Evolutionary conservation across 2,797 vertebrate genomes (phyloP).

Genomic region (Danio tinwini): DNA sequence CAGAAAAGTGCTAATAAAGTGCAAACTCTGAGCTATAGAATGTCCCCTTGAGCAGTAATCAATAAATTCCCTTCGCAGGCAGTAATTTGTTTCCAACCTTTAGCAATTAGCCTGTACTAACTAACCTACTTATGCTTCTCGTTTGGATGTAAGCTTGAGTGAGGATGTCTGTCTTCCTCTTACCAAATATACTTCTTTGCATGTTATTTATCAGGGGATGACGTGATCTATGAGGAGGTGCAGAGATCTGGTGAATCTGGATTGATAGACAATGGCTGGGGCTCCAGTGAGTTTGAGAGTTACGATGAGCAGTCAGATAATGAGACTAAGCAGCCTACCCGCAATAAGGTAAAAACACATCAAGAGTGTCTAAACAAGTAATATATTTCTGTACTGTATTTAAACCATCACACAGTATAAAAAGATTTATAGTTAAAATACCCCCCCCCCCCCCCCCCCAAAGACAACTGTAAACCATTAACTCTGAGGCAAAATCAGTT

Average conservation of each 20-base stretch:
- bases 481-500: not conserved
- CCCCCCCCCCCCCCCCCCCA: too few relatives aligned
- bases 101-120: not conserved
- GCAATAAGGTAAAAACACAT: slow-evolving; percentile 64
- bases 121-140: not conserved
- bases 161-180: not conserved
- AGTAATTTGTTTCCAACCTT: not conserved
- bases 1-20: not conserved
- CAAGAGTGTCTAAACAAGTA: not conserved
- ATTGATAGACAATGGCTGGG: slow-evolving; percentile 82
- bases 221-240: slow-evolving; percentile 82
- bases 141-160: not conserved
- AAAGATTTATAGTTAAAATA: too few relatives aligned
- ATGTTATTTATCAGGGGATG: slow-evolving; percentile 61
- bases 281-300: slow-evolving; percentile 91
- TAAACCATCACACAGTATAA: not conserved
- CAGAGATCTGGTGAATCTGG: slow-evolving; percentile 62
- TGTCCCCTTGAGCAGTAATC: not conserved
- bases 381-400: slow-evolving; percentile 8
- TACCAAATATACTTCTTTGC: not conserved
- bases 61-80: not conserved
- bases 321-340: slow-evolving; percentile 72
- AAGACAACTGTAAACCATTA: too few relatives aligned
- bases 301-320: slow-evolving; percentile 85
- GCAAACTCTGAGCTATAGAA: not conserved